Evolutionary conservation across 2,797 vertebrate genomes (phyloP).

Genomic region (Cryptoblepharus egeriae): DNA sequence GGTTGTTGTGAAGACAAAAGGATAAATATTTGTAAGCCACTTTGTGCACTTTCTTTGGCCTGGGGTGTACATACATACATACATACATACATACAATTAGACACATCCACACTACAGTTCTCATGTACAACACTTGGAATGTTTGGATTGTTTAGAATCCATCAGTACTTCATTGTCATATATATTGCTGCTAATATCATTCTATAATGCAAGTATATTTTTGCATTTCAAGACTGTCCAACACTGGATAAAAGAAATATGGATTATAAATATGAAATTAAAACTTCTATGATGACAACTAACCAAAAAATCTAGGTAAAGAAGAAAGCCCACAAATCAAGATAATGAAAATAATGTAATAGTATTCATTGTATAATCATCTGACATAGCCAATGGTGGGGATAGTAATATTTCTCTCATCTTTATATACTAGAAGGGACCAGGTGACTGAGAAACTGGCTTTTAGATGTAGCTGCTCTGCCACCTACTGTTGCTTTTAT

Average conservation of each 20-base stretch:
- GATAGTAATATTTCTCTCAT: slow-evolving; percentile 52
- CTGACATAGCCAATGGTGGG: slow-evolving; percentile 43
- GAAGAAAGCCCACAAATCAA: slow-evolving; percentile 39
- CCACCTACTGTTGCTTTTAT: slow-evolving; percentile 76
- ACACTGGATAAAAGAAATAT: not conserved
- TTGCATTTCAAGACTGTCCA: not conserved
- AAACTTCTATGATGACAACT: not conserved
- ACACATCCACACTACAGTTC: not conserved
- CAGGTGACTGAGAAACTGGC: slow-evolving; percentile 17
- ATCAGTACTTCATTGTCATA: not conserved
- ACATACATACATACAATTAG: not conserved
- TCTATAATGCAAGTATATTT: not conserved
- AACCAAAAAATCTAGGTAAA: not conserved
- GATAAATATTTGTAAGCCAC: no score
- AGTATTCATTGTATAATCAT: slow-evolving; percentile 62
- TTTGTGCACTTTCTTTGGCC: no score
- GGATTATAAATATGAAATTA: not conserved
- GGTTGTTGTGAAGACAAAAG: no score
- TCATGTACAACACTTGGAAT: not conserved
- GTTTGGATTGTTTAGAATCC: not conserved
- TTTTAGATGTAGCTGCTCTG: slow-evolving; percentile 74
- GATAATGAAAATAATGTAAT: slow-evolving; percentile 58
- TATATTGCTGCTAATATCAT: not conserved
- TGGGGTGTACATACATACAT: no score
- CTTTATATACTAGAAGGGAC: slow-evolving; percentile 25